Conservation (phyloP, 2,888 invertebrate species). For the Metacarcinus magister region DNA sequence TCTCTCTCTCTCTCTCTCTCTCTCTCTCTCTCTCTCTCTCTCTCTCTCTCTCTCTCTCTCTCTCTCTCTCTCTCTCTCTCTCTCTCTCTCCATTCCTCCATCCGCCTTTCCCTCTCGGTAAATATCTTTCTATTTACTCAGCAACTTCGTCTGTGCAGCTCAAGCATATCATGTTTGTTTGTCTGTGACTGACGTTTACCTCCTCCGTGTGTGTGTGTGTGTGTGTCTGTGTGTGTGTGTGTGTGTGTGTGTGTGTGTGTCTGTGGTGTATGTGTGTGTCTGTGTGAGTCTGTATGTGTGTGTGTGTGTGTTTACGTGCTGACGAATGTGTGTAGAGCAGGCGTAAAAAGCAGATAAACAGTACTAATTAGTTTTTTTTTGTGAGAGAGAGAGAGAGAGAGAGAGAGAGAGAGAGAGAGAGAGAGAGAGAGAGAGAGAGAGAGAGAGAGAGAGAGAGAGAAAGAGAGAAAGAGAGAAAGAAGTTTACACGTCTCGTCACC, state of each 20-base stretch:
- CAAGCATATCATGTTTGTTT: conserved; percentile 40
- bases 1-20: background rate
- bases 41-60: conserved; percentile 59
- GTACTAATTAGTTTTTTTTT: background rate
- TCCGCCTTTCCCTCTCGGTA: background rate
- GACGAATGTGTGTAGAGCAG: too few relatives aligned
- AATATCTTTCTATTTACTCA: conserved; percentile 43
- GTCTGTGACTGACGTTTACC: background rate
- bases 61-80: too few relatives aligned
- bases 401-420: conserved; percentile 40
- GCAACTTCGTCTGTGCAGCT: background rate
- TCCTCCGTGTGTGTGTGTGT: conserved; percentile 50
- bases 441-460: conserved; percentile 47
- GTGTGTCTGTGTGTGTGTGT: conserved; percentile 9
- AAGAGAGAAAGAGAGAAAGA: background rate
- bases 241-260: conserved; percentile 57
- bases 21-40: background rate
- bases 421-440: conserved; percentile 49
- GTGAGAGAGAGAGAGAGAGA: background rate
- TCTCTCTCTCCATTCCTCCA: too few relatives aligned
- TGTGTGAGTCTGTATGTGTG: conserved; percentile 63
- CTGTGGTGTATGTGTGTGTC: conserved; percentile 45
- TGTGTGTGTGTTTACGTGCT: conserved; percentile 27
- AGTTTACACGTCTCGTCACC: too few relatives aligned
- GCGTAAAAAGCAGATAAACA: too few relatives aligned